Evolutionary conservation across 2,113 vertebrate species (phyloP).

Genomic region (Carettochelys insculpta): DNA sequence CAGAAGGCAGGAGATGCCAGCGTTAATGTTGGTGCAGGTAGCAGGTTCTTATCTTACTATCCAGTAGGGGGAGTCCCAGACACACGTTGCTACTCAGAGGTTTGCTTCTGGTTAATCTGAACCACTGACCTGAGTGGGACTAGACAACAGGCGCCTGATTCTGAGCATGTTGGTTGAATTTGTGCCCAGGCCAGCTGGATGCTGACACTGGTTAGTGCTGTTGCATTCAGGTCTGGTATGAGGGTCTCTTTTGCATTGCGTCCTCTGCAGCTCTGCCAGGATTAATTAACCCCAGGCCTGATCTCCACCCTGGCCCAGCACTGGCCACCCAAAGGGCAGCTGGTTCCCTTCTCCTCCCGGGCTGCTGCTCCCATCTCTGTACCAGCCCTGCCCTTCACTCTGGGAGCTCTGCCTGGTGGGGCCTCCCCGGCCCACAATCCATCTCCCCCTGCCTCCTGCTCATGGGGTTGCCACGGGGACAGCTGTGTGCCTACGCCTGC

Average conservation of each 20-base stretch:
- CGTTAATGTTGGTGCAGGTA: not conserved
- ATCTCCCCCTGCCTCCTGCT: not conserved
- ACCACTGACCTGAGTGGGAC: not conserved
- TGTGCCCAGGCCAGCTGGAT: not conserved
- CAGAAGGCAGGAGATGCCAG: too few relatives aligned
- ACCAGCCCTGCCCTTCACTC: not conserved
- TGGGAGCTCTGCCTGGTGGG: not conserved
- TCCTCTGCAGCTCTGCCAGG: not conserved
- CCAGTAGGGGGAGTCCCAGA: not conserved
- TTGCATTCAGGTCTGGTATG: not conserved
- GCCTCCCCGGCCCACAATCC: not conserved
- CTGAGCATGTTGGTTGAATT: not conserved
- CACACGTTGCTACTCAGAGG: not conserved
- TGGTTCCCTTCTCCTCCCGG: not conserved
- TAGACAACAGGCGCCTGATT: not conserved
- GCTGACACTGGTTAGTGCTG: not conserved
- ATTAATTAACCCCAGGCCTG: not conserved
- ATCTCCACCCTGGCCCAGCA: not conserved
- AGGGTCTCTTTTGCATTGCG: not conserved
- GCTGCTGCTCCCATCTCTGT: too few relatives aligned
- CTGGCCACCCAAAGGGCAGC: too few relatives aligned
- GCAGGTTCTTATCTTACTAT: not conserved
- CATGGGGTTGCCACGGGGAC: too few relatives aligned
- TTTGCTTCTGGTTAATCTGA: not conserved
- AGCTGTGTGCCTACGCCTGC: too few relatives aligned